Percentiles rank a stretch among this genome's conserved stretches.
Conservation (phyloP, 2,797 vertebrate species). For the Aythya fuligula region DNA sequence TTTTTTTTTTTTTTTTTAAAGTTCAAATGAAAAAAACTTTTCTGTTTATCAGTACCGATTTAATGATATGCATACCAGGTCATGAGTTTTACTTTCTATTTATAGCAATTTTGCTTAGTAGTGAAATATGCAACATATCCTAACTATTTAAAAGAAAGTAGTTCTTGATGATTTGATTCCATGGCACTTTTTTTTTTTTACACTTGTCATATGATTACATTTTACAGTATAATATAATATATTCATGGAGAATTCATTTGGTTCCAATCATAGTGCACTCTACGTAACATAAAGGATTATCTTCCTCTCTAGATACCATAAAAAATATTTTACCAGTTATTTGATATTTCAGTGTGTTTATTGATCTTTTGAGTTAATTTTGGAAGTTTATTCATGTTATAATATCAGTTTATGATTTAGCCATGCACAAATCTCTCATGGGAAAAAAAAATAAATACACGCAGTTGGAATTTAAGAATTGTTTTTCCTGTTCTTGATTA, state of each 20-base stretch:
- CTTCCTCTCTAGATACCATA: neutral
- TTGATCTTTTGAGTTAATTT: neutral
- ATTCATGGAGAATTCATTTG: constrained; percentile 42
- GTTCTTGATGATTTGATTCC: constrained; percentile 39
- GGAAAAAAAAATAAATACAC: neutral
- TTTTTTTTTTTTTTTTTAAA: neutral
- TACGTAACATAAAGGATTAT: constrained; percentile 12
- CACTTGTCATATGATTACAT: constrained; percentile 60
- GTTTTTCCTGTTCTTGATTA: neutral
- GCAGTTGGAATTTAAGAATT: neutral
- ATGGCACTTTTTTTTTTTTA: constrained; percentile 32
- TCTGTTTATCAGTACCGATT: neutral
- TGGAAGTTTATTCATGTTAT: neutral
- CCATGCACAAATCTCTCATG: neutral
- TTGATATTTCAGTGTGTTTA: neutral
- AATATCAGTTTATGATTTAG: neutral
- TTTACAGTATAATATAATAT: constrained; percentile 59
- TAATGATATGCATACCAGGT: neutral
- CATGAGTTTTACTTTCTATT: neutral
- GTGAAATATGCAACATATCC: neutral
- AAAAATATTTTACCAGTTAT: constrained; percentile 10
- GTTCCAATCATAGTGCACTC: constrained; percentile 33
- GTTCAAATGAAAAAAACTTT: neutral
- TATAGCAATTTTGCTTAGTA: constrained; percentile 19
- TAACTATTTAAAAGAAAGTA: constrained; percentile 5